Evolutionary conservation across 2,797 vertebrate genomes (phyloP).

Genomic region (Otolemur crassicaudatus): DNA sequence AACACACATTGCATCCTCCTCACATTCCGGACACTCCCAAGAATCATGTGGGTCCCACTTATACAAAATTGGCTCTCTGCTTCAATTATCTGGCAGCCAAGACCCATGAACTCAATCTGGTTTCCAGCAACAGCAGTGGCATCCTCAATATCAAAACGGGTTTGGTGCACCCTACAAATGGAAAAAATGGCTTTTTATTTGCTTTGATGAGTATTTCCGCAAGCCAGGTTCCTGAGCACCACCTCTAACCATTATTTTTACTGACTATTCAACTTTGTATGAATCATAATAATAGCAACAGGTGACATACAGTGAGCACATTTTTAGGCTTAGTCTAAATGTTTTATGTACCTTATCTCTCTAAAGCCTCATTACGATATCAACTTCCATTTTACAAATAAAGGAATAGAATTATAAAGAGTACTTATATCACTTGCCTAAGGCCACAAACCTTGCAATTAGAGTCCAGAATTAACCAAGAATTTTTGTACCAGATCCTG

Average conservation of each 20-base stretch:
- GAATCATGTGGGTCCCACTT: not conserved
- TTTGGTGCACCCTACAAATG: slow-evolving; percentile 37
- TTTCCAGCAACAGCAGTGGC: slow-evolving; percentile 58
- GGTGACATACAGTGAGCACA: not conserved
- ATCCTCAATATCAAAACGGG: slow-evolving; percentile 49
- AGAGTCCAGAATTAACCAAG: not conserved
- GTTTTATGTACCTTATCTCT: not conserved
- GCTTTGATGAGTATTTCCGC: slow-evolving; percentile 52
- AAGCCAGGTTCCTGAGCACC: slow-evolving; percentile 32
- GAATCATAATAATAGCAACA: slow-evolving; percentile 29
- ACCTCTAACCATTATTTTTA: slow-evolving; percentile 41
- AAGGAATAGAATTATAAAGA: not conserved
- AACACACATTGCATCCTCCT: not conserved
- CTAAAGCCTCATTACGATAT: slow-evolving; percentile 24
- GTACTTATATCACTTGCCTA: not conserved
- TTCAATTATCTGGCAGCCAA: slow-evolving; percentile 59
- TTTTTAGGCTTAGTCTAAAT: slow-evolving; percentile 20
- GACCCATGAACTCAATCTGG: slow-evolving; percentile 52
- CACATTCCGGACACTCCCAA: slow-evolving; percentile 71
- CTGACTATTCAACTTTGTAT: slow-evolving; percentile 52
- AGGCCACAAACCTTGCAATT: not conserved
- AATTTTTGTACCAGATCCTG: not conserved
- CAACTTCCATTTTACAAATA: slow-evolving; percentile 15
- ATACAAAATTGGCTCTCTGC: not conserved
- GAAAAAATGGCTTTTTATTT: slow-evolving; percentile 57